Base-by-base conservation (phyloP, 1,140 invertebrate genomes). In the Teleogryllus occipitalis region DNA sequence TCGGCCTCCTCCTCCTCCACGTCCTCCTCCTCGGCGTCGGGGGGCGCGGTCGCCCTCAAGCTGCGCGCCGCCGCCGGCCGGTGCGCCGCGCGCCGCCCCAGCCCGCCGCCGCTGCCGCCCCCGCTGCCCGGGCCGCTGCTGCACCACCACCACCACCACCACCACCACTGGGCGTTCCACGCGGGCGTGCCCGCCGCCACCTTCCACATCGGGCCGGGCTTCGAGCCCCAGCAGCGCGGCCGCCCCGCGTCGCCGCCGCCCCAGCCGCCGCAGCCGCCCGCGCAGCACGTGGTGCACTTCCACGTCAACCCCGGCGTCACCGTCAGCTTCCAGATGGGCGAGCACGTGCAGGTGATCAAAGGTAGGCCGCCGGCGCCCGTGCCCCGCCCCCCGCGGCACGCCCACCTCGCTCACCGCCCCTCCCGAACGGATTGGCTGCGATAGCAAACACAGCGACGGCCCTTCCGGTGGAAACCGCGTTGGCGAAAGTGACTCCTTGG, bases 251-350 rank as follows among this genome's bases (percentile, higher is more conserved):
- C 75, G 76, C 27, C 27, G 22, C 15, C 75, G 14, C 18, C 39
- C 54, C 39, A 48, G 15, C 14, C 75, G 8, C 81, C 81, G n/a
- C 76, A 80, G 49, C 47, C 83, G 79, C 84, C 82, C 77, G 85
- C 82, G 82, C 86, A 90, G 82, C 90, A 91, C 83, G 88, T 92
- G 78, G 91, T 93, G 76, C 88, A 91, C 83, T 90, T 92, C 82
- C 91, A 92, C 84, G 90, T 93, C 76, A 91, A 92, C 86, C 90
- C 90, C 5, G 91, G 91, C 7, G 91, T 92, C 82, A 91, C 89
- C 6, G 90, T 92, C 83, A 90, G 89, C 76, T 90, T 92, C 82
- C 88, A 90, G 82, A 89, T 91, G 82, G 90, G 90, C 14, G 90
- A 92, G 81, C 89, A 89, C 83, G 86, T 91, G 81, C 90, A 92